phyloP scores from a whole-genome alignment of 2,113 vertebrate genomes.

The Verasper variegatus region DNA sequence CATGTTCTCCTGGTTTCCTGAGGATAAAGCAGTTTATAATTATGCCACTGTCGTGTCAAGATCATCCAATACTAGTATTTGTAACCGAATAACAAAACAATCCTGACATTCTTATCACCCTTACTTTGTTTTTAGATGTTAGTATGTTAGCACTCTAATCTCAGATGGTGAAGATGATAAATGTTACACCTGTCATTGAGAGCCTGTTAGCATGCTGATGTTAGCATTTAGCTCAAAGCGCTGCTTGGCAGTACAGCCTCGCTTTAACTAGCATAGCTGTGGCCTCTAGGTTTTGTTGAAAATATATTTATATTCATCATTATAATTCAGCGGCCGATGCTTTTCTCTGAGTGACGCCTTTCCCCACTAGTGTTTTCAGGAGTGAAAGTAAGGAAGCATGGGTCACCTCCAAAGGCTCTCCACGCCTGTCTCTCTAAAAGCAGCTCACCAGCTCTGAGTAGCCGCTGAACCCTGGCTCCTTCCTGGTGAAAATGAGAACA shows the following conservation, averaged over 20 bases:
- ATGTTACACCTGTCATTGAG: not conserved
- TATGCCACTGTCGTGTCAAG: not conserved
- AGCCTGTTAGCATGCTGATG: slow-evolving; percentile 2
- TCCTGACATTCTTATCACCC: not conserved
- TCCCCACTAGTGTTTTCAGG: slow-evolving; percentile 20
- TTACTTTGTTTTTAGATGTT: too few species aligned
- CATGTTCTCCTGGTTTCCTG: not conserved
- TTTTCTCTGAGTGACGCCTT: slow-evolving; percentile 34
- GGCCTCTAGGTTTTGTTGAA: not conserved
- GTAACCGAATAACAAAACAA: not conserved
- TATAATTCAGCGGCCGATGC: not conserved
- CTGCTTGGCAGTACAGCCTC: not conserved
- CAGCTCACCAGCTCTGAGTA: slow-evolving; percentile 52
- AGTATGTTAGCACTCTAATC: too few species aligned
- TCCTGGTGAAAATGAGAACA: slow-evolving; percentile 74
- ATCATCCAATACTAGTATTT: too few species aligned
- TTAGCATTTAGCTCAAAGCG: slow-evolving; percentile 2
- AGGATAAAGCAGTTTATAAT: too few species aligned
- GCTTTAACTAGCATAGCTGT: not conserved
- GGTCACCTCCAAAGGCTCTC: slow-evolving; percentile 63
- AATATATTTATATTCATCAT: slow-evolving; percentile 15
- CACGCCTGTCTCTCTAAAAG: slow-evolving; percentile 61
- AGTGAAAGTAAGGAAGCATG: slow-evolving; percentile 33
- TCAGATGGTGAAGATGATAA: too few species aligned
- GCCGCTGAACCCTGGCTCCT: slow-evolving; percentile 64